phyloP scores from a whole-genome alignment of 2,888 invertebrate species.

The Meteorus colon region DNA sequence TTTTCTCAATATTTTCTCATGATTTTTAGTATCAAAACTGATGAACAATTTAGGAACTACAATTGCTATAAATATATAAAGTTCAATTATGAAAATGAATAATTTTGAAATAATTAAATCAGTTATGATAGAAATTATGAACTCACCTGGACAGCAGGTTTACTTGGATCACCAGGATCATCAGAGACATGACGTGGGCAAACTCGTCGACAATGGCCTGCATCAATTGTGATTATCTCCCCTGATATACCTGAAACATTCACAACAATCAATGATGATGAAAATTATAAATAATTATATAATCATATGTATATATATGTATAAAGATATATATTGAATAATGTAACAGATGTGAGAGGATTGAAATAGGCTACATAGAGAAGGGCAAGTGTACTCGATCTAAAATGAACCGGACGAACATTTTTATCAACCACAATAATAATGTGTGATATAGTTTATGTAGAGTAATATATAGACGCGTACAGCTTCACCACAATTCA shows the following conservation, averaged over 20 bases:
- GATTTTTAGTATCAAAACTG: no score
- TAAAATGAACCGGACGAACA: slow-evolving; percentile 44
- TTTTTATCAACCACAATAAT: slow-evolving; percentile 44
- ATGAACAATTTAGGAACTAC: no score
- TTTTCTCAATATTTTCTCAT: no score
- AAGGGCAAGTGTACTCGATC: slow-evolving; percentile 11
- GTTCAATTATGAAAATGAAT: not conserved
- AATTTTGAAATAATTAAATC: not conserved
- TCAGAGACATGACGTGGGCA: slow-evolving; percentile 66
- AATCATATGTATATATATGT: not conserved
- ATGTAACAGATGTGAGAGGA: slow-evolving; percentile 5
- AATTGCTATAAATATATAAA: no score
- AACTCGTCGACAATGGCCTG: slow-evolving; percentile 69
- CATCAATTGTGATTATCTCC: slow-evolving; percentile 69
- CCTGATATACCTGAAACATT: slow-evolving; percentile 67
- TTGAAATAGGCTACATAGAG: slow-evolving; percentile 37
- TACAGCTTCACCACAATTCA: slow-evolving; percentile 28
- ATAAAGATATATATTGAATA: not conserved
- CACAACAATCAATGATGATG: slow-evolving; percentile 6
- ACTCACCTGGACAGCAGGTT: slow-evolving; percentile 68
- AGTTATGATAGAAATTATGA: not conserved
- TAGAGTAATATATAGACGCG: not conserved
- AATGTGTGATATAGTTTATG: slow-evolving; percentile 28
- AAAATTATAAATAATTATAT: not conserved
- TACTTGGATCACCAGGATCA: slow-evolving; percentile 69